These are phyloP conservation scores for Pseudochaenichthys georgianus DNA, from an alignment of 2,797 vertebrate genomes.

Conservation along the genomic window DNA sequence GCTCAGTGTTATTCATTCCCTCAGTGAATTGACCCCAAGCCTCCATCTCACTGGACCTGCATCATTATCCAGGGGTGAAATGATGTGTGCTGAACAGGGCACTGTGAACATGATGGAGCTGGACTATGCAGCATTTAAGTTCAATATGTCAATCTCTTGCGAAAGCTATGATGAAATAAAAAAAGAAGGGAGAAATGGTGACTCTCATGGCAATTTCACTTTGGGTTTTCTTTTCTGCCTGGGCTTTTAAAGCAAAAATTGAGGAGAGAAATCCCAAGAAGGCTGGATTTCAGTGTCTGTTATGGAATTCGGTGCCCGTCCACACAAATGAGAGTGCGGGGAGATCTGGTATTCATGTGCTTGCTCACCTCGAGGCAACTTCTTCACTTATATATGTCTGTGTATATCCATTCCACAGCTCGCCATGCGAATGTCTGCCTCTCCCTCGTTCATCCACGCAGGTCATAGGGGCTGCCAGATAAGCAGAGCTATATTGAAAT, in stretches of 20 bases:
- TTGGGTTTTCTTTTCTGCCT: not conserved
- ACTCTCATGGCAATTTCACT: conserved; percentile 40
- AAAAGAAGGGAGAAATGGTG: conserved; percentile 32
- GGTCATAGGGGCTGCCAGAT: conserved; percentile 82
- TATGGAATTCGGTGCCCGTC: conserved; percentile 53
- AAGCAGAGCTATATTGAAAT: conserved; percentile 85
- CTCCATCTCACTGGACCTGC: conserved; percentile 9
- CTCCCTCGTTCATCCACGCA: conserved; percentile 79
- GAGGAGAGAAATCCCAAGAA: conserved; percentile 42
- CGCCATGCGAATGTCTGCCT: conserved; percentile 75
- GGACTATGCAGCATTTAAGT: conserved; percentile 29
- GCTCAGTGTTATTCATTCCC: conserved; percentile 22
- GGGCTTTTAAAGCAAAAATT: conserved; percentile 30
- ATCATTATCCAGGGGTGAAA: conserved; percentile 47
- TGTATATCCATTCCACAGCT: conserved; percentile 82
- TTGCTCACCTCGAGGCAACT: conserved; percentile 78
- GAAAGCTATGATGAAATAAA: conserved; percentile 30
- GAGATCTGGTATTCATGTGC: conserved; percentile 80
- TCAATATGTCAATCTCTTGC: conserved; percentile 18
- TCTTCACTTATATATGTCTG: conserved; percentile 84
- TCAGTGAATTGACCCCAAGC: conserved; percentile 18
- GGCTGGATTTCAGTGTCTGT: conserved; percentile 40
- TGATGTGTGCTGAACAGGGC: conserved; percentile 39
- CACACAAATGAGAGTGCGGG: conserved; percentile 60
- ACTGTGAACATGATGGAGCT: conserved; percentile 5